phyloP scores from a whole-genome alignment of 2,113 vertebrate species.

The Osmerus eperlanus region DNA sequence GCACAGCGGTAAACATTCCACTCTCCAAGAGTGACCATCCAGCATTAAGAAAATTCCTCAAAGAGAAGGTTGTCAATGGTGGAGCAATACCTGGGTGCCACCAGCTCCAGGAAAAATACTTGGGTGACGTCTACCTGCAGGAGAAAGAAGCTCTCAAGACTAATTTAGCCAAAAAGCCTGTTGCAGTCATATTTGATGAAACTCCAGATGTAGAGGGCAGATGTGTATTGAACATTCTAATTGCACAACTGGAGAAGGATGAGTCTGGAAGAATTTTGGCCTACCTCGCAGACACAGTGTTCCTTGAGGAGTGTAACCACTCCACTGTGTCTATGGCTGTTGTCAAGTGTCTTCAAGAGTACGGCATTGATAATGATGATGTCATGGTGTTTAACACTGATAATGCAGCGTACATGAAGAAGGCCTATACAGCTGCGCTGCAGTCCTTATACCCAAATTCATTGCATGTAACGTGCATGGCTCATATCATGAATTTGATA shows the following conservation, averaged over 20 bases:
- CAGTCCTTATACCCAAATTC: conserved; percentile 35
- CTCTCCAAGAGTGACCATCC: no score
- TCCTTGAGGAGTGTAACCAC: conserved; percentile 27
- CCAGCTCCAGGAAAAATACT: no score
- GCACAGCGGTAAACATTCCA: no score
- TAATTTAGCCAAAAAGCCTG: no score
- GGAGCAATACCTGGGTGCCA: no score
- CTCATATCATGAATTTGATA: conserved; percentile 29
- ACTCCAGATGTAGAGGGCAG: conserved; percentile 25
- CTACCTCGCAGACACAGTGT: conserved; percentile 28
- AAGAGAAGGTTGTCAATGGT: no score
- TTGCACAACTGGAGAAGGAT: conserved; percentile 33
- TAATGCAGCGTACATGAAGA: conserved; percentile 38
- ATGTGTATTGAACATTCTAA: conserved; percentile 34
- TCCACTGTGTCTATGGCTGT: conserved; percentile 18
- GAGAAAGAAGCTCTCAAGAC: no score
- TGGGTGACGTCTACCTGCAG: no score
- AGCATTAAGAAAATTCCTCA: no score
- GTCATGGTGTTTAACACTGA: conserved; percentile 41
- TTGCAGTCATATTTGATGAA: no score
- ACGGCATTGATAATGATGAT: conserved; percentile 24
- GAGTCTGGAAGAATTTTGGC: conserved; percentile 17
- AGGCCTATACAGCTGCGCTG: conserved; percentile 18
- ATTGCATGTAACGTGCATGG: conserved; percentile 29
- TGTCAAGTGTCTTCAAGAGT: conserved; percentile 25